phyloP scores from a whole-genome alignment of 2,888 invertebrate species.

The Drosophila merina region DNA sequence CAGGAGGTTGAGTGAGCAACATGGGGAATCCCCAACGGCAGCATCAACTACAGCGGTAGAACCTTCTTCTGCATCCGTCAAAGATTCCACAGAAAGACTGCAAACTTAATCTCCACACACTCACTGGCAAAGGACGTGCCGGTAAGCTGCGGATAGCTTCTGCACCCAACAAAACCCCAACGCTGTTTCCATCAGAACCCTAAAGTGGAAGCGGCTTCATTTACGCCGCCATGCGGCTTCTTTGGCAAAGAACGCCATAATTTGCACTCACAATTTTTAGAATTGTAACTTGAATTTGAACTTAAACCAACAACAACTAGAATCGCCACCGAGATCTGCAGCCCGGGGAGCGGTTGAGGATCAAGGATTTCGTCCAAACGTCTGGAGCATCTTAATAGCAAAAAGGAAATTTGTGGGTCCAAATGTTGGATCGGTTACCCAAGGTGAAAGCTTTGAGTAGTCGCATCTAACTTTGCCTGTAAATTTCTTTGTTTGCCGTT shows the following conservation, averaged over 20 bases:
- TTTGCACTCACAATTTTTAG: not conserved
- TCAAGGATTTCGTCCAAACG: slow-evolving; percentile 46
- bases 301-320: slow-evolving; percentile 8
- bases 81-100: slow-evolving; percentile 15
- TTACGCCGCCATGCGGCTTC: slow-evolving; percentile 41
- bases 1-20: slow-evolving; percentile 20
- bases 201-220: slow-evolving; percentile 20
- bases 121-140: slow-evolving; percentile 43
- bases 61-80: slow-evolving; percentile 7
- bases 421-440: not conserved
- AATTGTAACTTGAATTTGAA: slow-evolving; percentile 11
- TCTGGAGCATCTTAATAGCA: slow-evolving; percentile 21
- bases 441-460: slow-evolving; percentile 17
- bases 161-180: slow-evolving; percentile 9
- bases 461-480: not conserved
- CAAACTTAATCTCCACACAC: slow-evolving; percentile 22
- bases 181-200: slow-evolving; percentile 48
- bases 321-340: slow-evolving; percentile 16
- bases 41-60: slow-evolving; percentile 8
- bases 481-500: slow-evolving; percentile 5
- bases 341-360: slow-evolving; percentile 6
- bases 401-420: not conserved
- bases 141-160: slow-evolving; percentile 57
- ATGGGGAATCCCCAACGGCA: slow-evolving; percentile 1
- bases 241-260: slow-evolving; percentile 58